Evolutionary conservation across 2,888 invertebrate species (phyloP).

Genomic region (Hyles lineata): DNA sequence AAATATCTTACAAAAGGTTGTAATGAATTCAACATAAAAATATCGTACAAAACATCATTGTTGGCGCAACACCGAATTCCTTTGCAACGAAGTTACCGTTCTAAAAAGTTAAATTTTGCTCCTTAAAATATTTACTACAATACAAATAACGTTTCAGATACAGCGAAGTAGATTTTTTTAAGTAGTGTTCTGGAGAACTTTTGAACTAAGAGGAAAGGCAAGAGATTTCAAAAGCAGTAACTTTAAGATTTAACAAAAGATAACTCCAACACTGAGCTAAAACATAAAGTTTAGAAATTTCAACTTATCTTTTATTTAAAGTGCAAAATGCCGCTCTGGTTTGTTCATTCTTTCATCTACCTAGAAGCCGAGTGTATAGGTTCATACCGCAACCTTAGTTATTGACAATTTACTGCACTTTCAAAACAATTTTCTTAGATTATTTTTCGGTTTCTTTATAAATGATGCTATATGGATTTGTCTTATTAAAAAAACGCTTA

Average conservation of each 20-base stretch:
- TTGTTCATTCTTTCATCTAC: neutral
- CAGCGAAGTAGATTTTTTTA: conserved; percentile 19
- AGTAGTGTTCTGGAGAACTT: conserved; percentile 18
- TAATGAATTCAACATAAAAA: neutral
- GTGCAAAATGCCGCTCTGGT: neutral
- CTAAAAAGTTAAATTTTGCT: conserved; percentile 6
- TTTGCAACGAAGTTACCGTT: neutral
- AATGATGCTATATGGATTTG: no score
- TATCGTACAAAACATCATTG: neutral
- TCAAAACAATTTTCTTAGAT: no score
- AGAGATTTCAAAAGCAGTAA: conserved; percentile 25
- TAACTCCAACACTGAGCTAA: conserved; percentile 12
- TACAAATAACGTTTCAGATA: conserved; percentile 14
- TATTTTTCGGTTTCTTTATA: no score
- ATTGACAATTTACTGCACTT: no score
- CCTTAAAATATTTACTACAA: conserved; percentile 13
- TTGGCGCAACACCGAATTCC: conserved; percentile 17
- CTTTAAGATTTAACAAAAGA: conserved; percentile 24
- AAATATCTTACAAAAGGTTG: no score
- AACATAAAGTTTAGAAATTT: conserved; percentile 23
- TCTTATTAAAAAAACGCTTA: no score
- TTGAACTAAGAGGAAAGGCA: conserved; percentile 15
- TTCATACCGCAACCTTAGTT: neutral
- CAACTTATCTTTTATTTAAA: conserved; percentile 6
- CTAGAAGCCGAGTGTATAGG: neutral